A percentile compares a stretch with the other conserved stretches of the same genome.
Conservation (phyloP, 2,888 invertebrate genomes). For the Lithophane socia region DNA sequence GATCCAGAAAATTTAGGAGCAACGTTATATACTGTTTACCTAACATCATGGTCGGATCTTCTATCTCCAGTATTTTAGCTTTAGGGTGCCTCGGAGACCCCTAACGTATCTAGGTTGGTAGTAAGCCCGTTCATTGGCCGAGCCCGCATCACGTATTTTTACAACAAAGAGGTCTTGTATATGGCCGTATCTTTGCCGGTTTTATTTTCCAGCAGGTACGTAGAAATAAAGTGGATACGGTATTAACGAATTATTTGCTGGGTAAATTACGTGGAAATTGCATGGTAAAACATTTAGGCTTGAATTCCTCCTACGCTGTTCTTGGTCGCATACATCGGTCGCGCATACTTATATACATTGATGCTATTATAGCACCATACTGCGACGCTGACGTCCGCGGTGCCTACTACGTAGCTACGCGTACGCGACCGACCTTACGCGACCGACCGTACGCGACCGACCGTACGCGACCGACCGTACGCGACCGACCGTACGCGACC, state of each 20-base stretch:
- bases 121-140: constrained; percentile 55
- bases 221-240: constrained; percentile 36
- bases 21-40: constrained; percentile 47
- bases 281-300: background rate
- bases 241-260: constrained; percentile 41
- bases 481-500: too few species aligned
- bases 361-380: too few species aligned
- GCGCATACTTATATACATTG: too few species aligned
- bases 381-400: too few species aligned
- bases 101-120: constrained; percentile 50
- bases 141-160: constrained; percentile 53
- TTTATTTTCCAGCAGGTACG: constrained; percentile 48
- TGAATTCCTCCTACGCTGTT: background rate
- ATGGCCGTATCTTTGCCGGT: constrained; percentile 43
- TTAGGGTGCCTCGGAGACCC: constrained; percentile 63
- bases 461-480: too few species aligned
- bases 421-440: too few species aligned
- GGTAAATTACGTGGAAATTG: constrained; percentile 5
- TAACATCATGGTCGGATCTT: constrained; percentile 46
- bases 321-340: too few species aligned
- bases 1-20: constrained; percentile 35
- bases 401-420: too few species aligned
- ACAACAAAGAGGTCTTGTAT: constrained; percentile 54
- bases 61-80: constrained; percentile 58
- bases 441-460: too few species aligned